Evolutionary conservation across 2,888 invertebrate species (phyloP).

Genomic region (Masnerella sp.): DNA sequence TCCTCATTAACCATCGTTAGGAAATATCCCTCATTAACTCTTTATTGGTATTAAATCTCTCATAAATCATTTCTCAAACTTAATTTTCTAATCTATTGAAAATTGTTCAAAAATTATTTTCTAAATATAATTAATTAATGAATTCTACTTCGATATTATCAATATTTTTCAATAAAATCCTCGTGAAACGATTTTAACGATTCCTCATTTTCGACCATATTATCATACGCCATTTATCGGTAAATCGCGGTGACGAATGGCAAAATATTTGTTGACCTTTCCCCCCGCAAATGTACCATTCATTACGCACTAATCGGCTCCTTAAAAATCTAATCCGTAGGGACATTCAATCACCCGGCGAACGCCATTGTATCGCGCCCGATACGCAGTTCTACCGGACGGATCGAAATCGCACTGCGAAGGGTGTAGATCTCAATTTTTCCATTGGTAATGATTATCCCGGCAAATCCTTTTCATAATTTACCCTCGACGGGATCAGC

Average conservation of each 20-base stretch:
- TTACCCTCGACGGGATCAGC: slow-evolving; percentile 16
- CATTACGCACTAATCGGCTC: slow-evolving; percentile 11
- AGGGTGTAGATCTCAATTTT: slow-evolving; percentile 49
- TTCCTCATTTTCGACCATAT: no score
- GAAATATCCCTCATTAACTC: no score
- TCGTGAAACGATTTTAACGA: not conserved
- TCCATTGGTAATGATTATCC: slow-evolving; percentile 49
- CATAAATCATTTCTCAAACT: no score
- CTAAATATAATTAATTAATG: no score
- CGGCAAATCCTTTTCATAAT: slow-evolving; percentile 42
- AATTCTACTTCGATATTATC: no score
- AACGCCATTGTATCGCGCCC: slow-evolving; percentile 5
- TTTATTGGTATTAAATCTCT: no score
- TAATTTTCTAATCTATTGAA: no score
- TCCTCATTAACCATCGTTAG: no score
- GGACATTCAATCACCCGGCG: slow-evolving; percentile 24
- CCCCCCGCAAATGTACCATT: not conserved
- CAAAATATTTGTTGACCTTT: not conserved
- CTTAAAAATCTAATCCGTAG: slow-evolving; percentile 28
- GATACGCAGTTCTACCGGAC: slow-evolving; percentile 16
- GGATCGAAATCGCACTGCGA: slow-evolving; percentile 26
- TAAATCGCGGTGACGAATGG: no score
- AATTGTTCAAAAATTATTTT: no score
- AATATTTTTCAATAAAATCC: no score
- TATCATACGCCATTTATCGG: not conserved